phyloP scores from a whole-genome alignment of 2,113 vertebrate species.

The Hemibagrus wyckioides region DNA sequence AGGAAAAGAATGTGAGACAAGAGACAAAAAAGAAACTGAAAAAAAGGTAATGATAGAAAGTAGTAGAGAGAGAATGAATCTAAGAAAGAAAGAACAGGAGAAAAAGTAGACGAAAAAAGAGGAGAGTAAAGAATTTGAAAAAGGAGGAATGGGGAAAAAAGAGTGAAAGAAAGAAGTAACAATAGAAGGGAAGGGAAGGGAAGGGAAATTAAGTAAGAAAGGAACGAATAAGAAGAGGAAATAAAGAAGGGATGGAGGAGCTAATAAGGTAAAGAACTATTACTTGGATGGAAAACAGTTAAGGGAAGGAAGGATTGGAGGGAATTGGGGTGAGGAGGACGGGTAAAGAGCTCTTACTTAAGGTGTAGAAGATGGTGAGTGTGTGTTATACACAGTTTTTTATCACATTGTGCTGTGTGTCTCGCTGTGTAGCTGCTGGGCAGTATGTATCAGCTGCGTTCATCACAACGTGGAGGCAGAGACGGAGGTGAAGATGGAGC shows the following conservation, averaged over 20 bases:
- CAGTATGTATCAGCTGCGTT: constrained; percentile 88
- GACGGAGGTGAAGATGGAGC: constrained; percentile 46
- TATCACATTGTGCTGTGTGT: background rate
- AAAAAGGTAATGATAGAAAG: background rate
- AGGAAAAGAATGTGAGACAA: background rate
- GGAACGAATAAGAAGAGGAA: background rate
- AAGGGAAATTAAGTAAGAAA: background rate
- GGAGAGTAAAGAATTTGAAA: background rate
- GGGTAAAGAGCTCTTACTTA: background rate
- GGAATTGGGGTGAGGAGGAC: background rate
- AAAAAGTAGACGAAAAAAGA: background rate
- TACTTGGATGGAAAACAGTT: background rate
- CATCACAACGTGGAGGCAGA: constrained; percentile 64
- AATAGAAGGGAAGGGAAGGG: background rate
- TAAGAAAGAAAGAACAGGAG: background rate
- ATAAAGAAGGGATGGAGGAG: background rate
- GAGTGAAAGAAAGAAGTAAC: background rate
- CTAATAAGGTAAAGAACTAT: background rate
- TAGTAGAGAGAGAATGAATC: background rate
- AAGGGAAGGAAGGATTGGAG: background rate
- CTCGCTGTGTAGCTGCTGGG: constrained; percentile 81
- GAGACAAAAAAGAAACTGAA: background rate
- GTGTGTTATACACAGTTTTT: background rate
- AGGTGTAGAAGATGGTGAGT: background rate
- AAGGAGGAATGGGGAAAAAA: background rate